These are phyloP conservation scores for Pycnonotus jocosus DNA, from an alignment of 2,113 vertebrate genomes.

Conservation along the genomic window DNA sequence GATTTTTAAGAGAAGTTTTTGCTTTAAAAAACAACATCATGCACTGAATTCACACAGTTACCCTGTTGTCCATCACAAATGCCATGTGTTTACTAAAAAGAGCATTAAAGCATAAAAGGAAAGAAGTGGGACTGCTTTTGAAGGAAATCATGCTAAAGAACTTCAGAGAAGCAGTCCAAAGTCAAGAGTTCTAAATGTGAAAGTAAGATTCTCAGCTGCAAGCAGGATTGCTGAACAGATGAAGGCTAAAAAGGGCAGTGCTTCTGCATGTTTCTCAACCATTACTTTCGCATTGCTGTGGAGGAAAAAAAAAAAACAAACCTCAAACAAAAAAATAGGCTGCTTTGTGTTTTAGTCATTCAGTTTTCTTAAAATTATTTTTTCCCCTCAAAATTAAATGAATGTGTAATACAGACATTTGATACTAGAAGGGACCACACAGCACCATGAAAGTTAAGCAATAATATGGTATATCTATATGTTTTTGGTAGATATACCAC, in stretches of 20 bases:
- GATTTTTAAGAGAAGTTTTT: neutral
- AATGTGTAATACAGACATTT: neutral
- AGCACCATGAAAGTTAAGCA: neutral
- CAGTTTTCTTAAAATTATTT: neutral
- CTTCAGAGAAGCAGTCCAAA: slow-evolving; percentile 6
- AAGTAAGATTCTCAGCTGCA: neutral
- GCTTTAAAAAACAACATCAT: neutral
- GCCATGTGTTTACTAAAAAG: neutral
- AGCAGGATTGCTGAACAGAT: neutral
- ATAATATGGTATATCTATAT: neutral
- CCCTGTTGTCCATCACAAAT: neutral
- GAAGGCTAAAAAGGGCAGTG: neutral
- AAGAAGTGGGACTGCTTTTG: neutral
- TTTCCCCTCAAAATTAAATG: neutral
- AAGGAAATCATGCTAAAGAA: neutral
- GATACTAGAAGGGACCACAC: neutral
- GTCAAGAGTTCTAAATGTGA: neutral
- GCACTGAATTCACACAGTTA: neutral
- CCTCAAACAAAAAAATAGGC: neutral
- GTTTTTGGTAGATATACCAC: neutral
- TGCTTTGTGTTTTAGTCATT: neutral
- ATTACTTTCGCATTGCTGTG: neutral
- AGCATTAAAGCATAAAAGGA: neutral
- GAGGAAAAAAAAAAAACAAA: neutral
- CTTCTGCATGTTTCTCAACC: neutral